These are phyloP conservation scores for Anarhynchus alexandrinus DNA, from an alignment of 2,113 vertebrate species.

Conservation along the genomic window DNA sequence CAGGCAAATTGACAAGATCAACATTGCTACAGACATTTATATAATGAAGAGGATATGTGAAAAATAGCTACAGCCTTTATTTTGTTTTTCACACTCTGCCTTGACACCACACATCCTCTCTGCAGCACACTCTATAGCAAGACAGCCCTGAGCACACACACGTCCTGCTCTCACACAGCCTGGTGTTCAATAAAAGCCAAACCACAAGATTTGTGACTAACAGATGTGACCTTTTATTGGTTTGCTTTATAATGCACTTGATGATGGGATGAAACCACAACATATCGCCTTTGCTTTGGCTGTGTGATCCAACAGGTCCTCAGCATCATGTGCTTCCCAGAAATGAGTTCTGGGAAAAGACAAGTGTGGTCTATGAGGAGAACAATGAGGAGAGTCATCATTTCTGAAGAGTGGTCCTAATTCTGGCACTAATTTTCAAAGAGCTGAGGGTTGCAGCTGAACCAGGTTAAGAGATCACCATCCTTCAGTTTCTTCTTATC, in stretches of 20 bases:
- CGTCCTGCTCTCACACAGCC: background rate
- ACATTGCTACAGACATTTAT: background rate
- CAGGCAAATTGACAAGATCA: background rate
- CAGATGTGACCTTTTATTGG: slow-evolving; percentile 19
- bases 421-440: background rate
- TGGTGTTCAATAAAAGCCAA: background rate
- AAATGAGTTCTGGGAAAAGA: background rate
- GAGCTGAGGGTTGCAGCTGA: background rate
- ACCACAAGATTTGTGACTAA: slow-evolving; percentile 37
- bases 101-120: background rate
- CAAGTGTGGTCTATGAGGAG: background rate
- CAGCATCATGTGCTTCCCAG: background rate
- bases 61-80: background rate
- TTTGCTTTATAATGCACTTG: background rate
- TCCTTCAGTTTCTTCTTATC: background rate
- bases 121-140: background rate
- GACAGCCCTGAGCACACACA: background rate
- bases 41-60: background rate
- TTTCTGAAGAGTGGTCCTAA: background rate
- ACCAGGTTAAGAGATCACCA: background rate
- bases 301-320: background rate
- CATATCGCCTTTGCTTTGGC: background rate
- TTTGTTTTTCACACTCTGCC: background rate
- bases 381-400: background rate
- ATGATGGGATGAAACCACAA: background rate